Base-by-base conservation (phyloP, 2,888 invertebrate species). In the Ichneumon xanthorius region DNA sequence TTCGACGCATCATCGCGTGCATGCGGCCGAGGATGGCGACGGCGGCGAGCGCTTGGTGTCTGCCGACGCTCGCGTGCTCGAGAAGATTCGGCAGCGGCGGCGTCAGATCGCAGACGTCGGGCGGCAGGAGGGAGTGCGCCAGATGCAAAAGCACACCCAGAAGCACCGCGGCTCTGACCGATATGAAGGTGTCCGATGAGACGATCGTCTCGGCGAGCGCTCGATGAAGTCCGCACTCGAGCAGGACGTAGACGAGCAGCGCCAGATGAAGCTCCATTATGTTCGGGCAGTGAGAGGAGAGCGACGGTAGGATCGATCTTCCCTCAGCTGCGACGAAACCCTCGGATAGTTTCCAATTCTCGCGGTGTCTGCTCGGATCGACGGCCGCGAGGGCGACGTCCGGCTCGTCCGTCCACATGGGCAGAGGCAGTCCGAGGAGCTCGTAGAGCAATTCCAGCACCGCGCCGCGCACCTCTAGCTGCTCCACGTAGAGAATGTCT, bases 271-370 rank as follows among this genome's bases (percentile, higher is more conserved):
- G 97, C 94, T 99, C 98, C 85, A 97, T 96, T 88, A 99, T 96
- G 94, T 98, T 99, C 16, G 98, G 97, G 85, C 98, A 97, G 86
- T 96, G 96, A 88, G 96, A 96, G 73, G 98, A 97, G 86, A 98
- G 95, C 93, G 98, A 97, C 86, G 99, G 98, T 93, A 99, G 94
- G 89, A 99, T 96, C 78, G 96, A 96, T 82, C 96, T 96, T 68
- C 98, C 99, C 95, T 99, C 99, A 81, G 97, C 97, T 16, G 97
- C 98, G n/a, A 99, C 97, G 93, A 99, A 99, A 50, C 98, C 99
- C 93, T 99, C 98, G 89, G 96, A 97, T 37, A 99, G 94, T 89
- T 97, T 96, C 98, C 99, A 99, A 0, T 96, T 95, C 88, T 98
- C 97, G 93, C 96, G 95, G 87, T 95, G 94, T 65, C 94, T 93